Conservation (phyloP, 2,888 invertebrate genomes). For the Ectemnius continuus region DNA sequence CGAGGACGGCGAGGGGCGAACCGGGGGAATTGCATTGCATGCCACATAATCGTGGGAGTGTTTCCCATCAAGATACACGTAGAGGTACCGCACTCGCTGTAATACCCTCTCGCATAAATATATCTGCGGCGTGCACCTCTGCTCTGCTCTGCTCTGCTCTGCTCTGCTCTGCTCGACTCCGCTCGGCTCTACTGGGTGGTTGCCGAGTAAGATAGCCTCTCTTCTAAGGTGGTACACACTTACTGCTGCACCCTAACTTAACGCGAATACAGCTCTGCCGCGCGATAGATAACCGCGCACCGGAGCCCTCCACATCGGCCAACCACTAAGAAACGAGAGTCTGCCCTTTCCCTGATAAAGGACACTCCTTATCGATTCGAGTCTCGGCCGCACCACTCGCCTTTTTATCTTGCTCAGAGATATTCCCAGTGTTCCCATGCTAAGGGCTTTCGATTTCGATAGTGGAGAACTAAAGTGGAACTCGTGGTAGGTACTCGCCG, state of each 20-base stretch:
- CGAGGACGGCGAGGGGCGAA: no score
- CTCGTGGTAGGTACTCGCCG: no score
- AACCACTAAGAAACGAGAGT: background rate
- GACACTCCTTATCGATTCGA: slow-evolving; percentile 5
- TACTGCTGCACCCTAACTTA: background rate
- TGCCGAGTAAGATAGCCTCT: slow-evolving; percentile 10
- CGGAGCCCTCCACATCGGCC: background rate
- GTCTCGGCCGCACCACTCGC: background rate
- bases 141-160: slow-evolving; percentile 47
- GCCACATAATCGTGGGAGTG: slow-evolving; percentile 76
- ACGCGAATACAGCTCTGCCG: background rate
- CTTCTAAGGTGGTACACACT: no score
- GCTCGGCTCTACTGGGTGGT: slow-evolving; percentile 64
- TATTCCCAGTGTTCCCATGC: no score
- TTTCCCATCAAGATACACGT: slow-evolving; percentile 75
- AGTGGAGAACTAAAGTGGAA: no score
- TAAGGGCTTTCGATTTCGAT: no score
- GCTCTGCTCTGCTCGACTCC: slow-evolving; percentile 54
- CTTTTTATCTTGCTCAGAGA: no score
- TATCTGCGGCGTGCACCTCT: slow-evolving; percentile 66
- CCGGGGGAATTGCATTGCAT: slow-evolving; percentile 74
- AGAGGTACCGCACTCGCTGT: slow-evolving; percentile 68
- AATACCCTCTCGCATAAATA: slow-evolving; percentile 72
- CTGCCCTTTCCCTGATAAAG: slow-evolving; percentile 25
- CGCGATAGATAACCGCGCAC: background rate